These are phyloP conservation scores for Gymnocheta viridis DNA, from an alignment of 2,888 invertebrate genomes.

Conservation along the genomic window DNA sequence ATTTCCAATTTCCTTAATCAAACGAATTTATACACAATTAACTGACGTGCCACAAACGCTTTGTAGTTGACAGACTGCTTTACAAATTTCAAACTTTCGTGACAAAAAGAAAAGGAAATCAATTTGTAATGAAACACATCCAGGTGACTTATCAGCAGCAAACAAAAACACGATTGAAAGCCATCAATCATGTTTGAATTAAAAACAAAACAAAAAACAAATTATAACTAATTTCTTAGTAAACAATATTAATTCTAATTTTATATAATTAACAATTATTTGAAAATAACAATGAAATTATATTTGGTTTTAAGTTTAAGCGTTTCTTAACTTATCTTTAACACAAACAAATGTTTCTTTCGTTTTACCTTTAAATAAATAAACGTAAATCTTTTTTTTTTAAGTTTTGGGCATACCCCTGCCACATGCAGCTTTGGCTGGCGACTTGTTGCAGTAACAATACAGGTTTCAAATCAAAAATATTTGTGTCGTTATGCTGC, in stretches of 20 bases:
- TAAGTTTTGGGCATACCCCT: not conserved
- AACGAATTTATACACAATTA: conserved; percentile 20
- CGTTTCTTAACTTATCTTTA: not conserved
- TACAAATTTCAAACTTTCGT: conserved; percentile 36
- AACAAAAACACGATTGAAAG: conserved; percentile 36
- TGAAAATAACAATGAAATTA: conserved; percentile 1
- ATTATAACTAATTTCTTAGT: not conserved
- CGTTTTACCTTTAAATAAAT: conserved; percentile 10
- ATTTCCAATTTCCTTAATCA: not conserved
- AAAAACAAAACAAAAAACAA: no score
- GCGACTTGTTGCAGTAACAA: conserved; percentile 38
- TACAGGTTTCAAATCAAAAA: conserved; percentile 46
- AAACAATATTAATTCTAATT: conserved; percentile 12
- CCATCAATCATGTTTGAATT: conserved; percentile 41
- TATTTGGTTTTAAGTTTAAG: not conserved
- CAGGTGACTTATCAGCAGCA: conserved; percentile 8
- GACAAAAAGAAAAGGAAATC: conserved; percentile 37
- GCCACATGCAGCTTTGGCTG: not conserved
- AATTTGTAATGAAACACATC: conserved; percentile 50
- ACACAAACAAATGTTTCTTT: no score
- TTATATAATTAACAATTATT: conserved; percentile 21
- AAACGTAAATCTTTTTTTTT: not conserved
- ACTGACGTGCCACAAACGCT: conserved; percentile 38
- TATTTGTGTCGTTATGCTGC: conserved; percentile 16
- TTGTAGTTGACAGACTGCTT: conserved; percentile 34